Conservation (phyloP, 2,888 invertebrate genomes). For the Agrotis clavis region DNA sequence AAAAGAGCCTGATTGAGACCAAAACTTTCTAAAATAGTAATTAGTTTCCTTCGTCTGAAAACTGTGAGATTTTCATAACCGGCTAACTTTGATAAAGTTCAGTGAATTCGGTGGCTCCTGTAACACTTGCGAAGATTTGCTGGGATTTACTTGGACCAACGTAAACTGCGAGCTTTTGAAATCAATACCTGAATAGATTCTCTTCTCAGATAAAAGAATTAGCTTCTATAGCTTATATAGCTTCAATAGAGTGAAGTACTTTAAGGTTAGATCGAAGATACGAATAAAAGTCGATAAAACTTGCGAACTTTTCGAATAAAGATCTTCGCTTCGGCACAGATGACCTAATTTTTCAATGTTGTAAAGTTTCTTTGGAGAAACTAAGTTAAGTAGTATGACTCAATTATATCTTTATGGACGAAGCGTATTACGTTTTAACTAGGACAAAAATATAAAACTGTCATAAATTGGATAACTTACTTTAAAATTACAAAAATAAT, state of each 20-base stretch:
- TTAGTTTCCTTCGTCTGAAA: constrained; percentile 74
- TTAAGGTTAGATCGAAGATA: constrained; percentile 64
- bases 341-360: constrained; percentile 76
- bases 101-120: constrained; percentile 63
- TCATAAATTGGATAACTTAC: background rate
- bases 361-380: constrained; percentile 63
- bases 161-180: constrained; percentile 52
- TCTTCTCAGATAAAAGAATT: constrained; percentile 53
- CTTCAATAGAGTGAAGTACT: constrained; percentile 59
- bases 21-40: constrained; percentile 77
- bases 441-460: background rate
- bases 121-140: constrained; percentile 57
- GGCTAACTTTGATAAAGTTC: constrained; percentile 74
- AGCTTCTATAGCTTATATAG: constrained; percentile 45
- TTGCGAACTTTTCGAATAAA: constrained; percentile 75
- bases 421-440: background rate
- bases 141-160: constrained; percentile 48
- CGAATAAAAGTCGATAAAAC: constrained; percentile 70
- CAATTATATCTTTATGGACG: constrained; percentile 55
- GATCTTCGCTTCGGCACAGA: constrained; percentile 71
- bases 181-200: constrained; percentile 48
- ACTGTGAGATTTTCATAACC: constrained; percentile 76
- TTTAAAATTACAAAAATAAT: background rate
- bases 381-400: constrained; percentile 58
- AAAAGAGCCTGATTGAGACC: constrained; percentile 72